A percentile compares a stretch with the other conserved stretches of the same genome.
phyloP scores from a whole-genome alignment of 2,113 vertebrate species.

The Trichomycterus rosablanca region DNA sequence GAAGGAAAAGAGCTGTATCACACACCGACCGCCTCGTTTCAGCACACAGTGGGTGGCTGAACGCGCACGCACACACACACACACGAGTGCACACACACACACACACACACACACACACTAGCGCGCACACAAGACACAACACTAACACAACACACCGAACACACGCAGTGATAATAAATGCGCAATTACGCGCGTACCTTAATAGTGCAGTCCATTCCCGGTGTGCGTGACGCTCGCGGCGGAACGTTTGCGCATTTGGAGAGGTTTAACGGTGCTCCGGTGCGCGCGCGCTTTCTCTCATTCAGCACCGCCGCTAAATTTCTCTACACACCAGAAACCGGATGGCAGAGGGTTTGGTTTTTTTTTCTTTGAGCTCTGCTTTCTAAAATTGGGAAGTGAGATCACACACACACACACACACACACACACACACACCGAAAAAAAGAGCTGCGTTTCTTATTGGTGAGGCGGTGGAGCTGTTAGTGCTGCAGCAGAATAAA shows the following conservation, averaged over 20 bases:
- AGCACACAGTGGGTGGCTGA: conserved; percentile 58
- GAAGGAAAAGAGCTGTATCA: conserved; percentile 82
- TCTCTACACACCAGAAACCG: conserved; percentile 69
- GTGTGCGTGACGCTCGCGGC: conserved; percentile 57
- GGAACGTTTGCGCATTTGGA: conserved; percentile 21
- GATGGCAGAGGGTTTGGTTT: conserved; percentile 57
- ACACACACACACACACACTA: conserved; percentile 26
- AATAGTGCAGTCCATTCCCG: conserved; percentile 80
- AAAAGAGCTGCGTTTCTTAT: conserved; percentile 50
- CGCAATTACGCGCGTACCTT: conserved; percentile 65
- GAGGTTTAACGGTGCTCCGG: neutral
- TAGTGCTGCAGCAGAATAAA: too few species aligned
- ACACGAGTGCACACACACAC: conserved; percentile 44
- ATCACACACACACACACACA: conserved; percentile 56
- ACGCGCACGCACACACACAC: conserved; percentile 38
- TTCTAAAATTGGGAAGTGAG: conserved; percentile 81
- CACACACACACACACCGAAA: conserved; percentile 47
- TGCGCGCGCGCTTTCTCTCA: conserved; percentile 66
- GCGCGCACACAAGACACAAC: conserved; percentile 46
- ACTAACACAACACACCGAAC: conserved; percentile 37
- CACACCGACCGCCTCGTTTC: conserved; percentile 64
- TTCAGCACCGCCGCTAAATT: conserved; percentile 66
- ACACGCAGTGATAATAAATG: neutral
- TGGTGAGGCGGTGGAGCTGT: conserved; percentile 58
- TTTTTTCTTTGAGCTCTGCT: conserved; percentile 52